Conservation (phyloP, 1,140 invertebrate species). For the Teleogryllus occipitalis region DNA sequence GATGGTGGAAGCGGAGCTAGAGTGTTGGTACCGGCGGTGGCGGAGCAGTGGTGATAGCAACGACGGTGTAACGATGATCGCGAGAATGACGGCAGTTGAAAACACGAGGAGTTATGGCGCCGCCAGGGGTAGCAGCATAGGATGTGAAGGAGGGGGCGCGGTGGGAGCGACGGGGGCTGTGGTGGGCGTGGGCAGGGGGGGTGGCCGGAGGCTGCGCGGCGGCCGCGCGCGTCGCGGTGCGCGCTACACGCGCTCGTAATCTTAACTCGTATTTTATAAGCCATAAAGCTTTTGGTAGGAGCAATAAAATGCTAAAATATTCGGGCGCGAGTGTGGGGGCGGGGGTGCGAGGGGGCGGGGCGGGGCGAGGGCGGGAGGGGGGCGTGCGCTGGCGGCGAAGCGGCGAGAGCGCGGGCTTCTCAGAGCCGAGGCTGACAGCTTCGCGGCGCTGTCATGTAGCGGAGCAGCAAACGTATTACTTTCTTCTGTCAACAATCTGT, state of each 20-base stretch:
- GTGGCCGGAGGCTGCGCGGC: conserved; percentile 2
- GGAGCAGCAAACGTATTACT: too few species aligned
- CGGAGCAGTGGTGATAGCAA: too few species aligned
- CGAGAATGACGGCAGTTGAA: too few species aligned
- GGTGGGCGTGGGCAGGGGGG: neutral
- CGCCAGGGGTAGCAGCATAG: too few species aligned
- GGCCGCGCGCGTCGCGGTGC: neutral
- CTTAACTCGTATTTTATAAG: conserved; percentile 1
- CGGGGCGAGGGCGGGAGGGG: neutral
- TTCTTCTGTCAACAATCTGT: too few species aligned
- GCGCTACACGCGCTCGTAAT: neutral
- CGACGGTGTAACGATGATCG: too few species aligned
- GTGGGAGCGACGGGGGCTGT: too few species aligned
- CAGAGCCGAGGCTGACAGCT: neutral
- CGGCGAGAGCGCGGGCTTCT: neutral
- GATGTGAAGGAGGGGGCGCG: too few species aligned
- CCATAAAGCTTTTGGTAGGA: neutral
- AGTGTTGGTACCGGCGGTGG: too few species aligned
- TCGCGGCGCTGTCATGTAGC: too few species aligned
- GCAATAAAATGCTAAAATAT: conserved; percentile 6
- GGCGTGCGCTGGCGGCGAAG: neutral
- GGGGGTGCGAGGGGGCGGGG: conserved; percentile 7
- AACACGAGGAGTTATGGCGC: too few species aligned
- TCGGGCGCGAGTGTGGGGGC: conserved; percentile 15
- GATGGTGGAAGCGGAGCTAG: too few species aligned